Base-by-base conservation (phyloP, 2,888 invertebrate genomes). In the Amphipoea oculea region DNA sequence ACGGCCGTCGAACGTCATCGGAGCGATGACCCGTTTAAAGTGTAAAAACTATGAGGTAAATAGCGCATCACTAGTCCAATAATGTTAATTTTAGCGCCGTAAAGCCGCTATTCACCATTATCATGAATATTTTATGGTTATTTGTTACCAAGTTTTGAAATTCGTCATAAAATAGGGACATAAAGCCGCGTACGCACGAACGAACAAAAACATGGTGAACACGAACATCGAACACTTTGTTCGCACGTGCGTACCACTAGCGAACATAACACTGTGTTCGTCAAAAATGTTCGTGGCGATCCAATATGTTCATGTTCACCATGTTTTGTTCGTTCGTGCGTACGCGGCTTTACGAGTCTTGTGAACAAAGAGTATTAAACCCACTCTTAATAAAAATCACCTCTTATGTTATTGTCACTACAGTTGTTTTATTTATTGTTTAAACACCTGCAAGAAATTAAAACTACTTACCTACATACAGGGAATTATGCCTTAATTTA, bases 1-100 rank as follows among this genome's bases (percentile, higher is more conserved):
- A 65, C 81, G 70, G 63, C 62, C 66, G 74, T 68, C 57, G 74
- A 87, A 78, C 84, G 81, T 84, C 86, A 79, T 76, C 76, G 73
- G 86, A 66, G 82, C 85, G 76, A 84, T 86, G 85, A 87, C 82
- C 87, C 80, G 87, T 76, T 63, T 40, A 69, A 57, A 73, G 70
- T 77, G 42, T 73, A 79, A 87, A 85, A 82, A 79, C 73, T 80
- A 78, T 71, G 60, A 84, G 62, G 78, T 76, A 81, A 79, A 79
- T 81, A 79, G 76, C 77, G 45, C 75, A 74, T 71, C 73, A 83
- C 74, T 75, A 74, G 62, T 68, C 48, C 75, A 63, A 60, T 75
- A 54, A 51, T 85, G 69, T 66, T 75, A 84, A 78, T 81, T 73
- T 77, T 78, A 85, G 48, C 69, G 42, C 76, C n/a, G 40, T 36